Conservation (phyloP, 2,797 vertebrate species). For the Scyliorhinus canicula region DNA sequence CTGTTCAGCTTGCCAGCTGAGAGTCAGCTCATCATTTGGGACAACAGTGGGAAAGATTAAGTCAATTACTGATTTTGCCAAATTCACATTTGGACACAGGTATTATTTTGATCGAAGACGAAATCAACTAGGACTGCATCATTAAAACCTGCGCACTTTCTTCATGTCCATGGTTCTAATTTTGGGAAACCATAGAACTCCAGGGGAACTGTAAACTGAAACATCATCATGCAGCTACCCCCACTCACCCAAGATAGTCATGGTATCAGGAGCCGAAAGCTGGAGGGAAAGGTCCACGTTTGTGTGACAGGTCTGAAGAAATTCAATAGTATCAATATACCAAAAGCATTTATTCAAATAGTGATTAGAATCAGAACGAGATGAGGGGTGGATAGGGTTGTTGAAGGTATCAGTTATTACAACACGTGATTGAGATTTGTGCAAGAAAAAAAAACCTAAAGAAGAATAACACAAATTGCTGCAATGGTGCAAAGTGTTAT, state of each 20-base stretch:
- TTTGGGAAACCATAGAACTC: not conserved
- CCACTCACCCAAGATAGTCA: not conserved
- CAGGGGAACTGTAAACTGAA: not conserved
- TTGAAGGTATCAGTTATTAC: not conserved
- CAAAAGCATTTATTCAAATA: not conserved
- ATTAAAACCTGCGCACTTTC: not conserved
- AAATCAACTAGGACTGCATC: not conserved
- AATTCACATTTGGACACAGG: not conserved
- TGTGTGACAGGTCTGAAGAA: not conserved
- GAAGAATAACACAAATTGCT: not conserved
- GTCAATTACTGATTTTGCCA: not conserved
- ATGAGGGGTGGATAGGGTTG: not conserved
- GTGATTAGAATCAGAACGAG: not conserved
- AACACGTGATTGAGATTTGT: not conserved
- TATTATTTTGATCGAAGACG: not conserved
- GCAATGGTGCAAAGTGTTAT: not conserved
- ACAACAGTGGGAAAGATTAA: not conserved
- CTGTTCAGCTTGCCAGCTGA: no score
- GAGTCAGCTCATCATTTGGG: not conserved
- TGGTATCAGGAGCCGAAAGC: not conserved
- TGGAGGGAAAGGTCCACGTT: not conserved
- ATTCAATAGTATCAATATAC: not conserved
- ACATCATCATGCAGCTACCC: not conserved
- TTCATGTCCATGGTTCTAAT: not conserved
- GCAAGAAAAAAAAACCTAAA: not conserved